A percentile compares a stretch with the other conserved stretches of the same genome.
Conservation (phyloP, 2,888 invertebrate species). For the Therioaphis trifolii region DNA sequence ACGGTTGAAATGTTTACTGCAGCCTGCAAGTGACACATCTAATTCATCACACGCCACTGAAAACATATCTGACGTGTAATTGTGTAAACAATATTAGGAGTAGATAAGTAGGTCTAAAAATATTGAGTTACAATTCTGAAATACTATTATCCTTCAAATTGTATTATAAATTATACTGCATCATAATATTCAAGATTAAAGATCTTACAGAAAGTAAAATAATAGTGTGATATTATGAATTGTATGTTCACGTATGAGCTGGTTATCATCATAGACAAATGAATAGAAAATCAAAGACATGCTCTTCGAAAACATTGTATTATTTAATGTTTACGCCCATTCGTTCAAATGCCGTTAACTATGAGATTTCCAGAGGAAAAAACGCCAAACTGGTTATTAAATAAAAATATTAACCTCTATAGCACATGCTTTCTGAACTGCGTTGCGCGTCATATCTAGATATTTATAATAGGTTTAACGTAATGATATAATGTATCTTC, state of each 20-base stretch:
- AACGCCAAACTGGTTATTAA: conserved; percentile 55
- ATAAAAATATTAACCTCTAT: conserved; percentile 51
- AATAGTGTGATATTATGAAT: not conserved
- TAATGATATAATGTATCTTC: conserved; percentile 29
- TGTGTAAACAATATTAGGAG: no score
- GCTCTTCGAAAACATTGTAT: conserved; percentile 44
- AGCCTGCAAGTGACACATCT: no score
- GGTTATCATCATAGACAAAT: conserved; percentile 19
- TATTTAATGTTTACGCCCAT: conserved; percentile 57
- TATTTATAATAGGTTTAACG: conserved; percentile 26
- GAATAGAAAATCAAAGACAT: conserved; percentile 37
- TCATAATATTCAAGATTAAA: no score
- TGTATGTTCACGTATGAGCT: not conserved
- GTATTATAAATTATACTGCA: no score
- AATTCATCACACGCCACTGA: no score
- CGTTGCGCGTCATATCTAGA: not conserved
- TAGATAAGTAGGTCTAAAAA: no score
- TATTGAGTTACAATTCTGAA: no score
- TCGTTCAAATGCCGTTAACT: conserved; percentile 60
- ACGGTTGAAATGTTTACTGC: no score
- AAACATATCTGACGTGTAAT: no score
- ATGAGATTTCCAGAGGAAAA: conserved; percentile 41
- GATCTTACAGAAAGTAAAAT: not conserved
- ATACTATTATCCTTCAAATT: no score
- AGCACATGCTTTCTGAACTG: conserved; percentile 40